These are phyloP conservation scores for Caenorhabditis uteleia DNA, from an alignment of 2,888 invertebrate species.

Conservation along the genomic window DNA sequence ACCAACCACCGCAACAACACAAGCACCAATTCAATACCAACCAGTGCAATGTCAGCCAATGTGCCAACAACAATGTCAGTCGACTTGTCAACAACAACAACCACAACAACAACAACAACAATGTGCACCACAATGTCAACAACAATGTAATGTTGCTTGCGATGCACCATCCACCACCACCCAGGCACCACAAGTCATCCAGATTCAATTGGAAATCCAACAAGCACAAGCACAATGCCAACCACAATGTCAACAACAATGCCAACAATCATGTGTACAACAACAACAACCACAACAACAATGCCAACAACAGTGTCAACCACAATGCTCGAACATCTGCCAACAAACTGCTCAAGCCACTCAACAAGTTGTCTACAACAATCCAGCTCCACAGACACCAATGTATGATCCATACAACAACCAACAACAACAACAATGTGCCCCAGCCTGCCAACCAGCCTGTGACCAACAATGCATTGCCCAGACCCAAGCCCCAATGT, in stretches of 20 bases:
- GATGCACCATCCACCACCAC: conserved; percentile 2
- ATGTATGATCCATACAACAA: conserved; percentile 16
- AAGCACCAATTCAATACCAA: conserved; percentile 2
- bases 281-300: conserved; percentile 26
- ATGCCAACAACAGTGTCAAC: conserved; percentile 25
- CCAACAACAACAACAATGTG: conserved; percentile 5
- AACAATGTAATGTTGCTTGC: conserved; percentile 5
- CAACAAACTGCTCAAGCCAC: too few relatives aligned
- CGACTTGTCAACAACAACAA: conserved; percentile 12
- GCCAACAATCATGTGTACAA: conserved; percentile 12
- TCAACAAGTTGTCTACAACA: not conserved
- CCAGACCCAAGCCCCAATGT: conserved; percentile 30
- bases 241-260: conserved; percentile 28
- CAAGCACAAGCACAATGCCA: conserved; percentile 14
- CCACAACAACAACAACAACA: conserved; percentile 2
- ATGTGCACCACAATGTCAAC: conserved; percentile 22
- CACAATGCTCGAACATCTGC: too few relatives aligned
- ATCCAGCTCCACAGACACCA: conserved; percentile 3
- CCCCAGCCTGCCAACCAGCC: conserved; percentile 40
- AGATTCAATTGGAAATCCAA: not conserved
- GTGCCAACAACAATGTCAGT: conserved; percentile 14
- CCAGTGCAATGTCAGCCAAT: conserved; percentile 14
- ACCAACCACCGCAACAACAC: conserved; percentile 12
- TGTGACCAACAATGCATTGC: conserved; percentile 32
- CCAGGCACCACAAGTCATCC: conserved; percentile 1